Evolutionary conservation across 1,140 invertebrate genomes (phyloP).

Genomic region (Drosophila triauraria): DNA sequence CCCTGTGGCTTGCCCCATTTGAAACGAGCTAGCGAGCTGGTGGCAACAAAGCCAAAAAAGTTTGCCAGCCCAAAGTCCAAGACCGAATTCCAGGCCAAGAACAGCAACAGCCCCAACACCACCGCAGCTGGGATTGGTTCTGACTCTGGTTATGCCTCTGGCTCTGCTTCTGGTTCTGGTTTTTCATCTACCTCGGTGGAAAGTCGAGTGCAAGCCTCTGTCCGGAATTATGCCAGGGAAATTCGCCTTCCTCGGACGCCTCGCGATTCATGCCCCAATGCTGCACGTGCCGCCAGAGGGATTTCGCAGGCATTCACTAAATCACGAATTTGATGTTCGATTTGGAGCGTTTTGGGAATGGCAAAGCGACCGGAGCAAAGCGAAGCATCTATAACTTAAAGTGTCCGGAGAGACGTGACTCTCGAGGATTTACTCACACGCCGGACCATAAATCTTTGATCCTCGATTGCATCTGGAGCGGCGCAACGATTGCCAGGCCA

Average conservation of each 20-base stretch:
- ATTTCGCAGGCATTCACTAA: conserved; percentile 66
- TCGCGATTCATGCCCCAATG: conserved; percentile 22
- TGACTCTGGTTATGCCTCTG: background rate
- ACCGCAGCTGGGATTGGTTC: conserved; percentile 8
- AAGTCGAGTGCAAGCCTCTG: conserved; percentile 28
- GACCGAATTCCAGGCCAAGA: conserved; percentile 43
- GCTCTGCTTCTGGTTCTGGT: conserved; percentile 5
- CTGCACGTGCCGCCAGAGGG: conserved; percentile 40
- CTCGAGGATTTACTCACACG: conserved; percentile 60
- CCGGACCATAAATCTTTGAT: conserved; percentile 62
- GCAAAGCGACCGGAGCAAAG: conserved; percentile 6
- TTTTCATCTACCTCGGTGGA: conserved; percentile 7
- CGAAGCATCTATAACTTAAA: conserved; percentile 42
- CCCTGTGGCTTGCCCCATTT: conserved; percentile 14
- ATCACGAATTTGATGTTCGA: conserved; percentile 67
- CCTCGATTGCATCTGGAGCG: conserved; percentile 35
- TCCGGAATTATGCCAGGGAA: conserved; percentile 30
- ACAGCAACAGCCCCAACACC: conserved; percentile 27
- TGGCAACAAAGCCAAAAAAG: conserved; percentile 42
- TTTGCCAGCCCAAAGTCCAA: conserved; percentile 39
- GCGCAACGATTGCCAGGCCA: conserved; percentile 39
- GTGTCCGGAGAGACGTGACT: conserved; percentile 61
- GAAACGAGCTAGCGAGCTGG: conserved; percentile 1
- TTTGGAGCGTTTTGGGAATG: conserved; percentile 50
- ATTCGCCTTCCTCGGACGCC: conserved; percentile 6